Evolutionary conservation across 2,797 vertebrate genomes (phyloP).

Genomic region (Falco peregrinus): DNA sequence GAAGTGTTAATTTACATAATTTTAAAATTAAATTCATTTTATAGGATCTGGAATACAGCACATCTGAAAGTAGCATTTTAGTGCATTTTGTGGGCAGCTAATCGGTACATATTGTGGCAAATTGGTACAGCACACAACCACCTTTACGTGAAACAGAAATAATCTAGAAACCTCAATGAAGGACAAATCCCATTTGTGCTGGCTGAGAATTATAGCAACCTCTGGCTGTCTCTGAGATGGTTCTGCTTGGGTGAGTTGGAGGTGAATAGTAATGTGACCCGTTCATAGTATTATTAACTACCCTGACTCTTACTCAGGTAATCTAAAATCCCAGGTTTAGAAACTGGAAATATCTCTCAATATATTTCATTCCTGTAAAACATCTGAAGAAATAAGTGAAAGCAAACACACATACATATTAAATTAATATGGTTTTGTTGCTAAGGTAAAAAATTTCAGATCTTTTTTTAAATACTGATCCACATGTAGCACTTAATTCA

Average conservation of each 20-base stretch:
- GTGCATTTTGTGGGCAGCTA: not conserved
- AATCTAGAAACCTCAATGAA: not conserved
- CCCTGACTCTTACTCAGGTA: not conserved
- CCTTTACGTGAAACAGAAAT: not conserved
- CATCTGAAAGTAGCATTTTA: not conserved
- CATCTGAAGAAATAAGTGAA: constrained; percentile 12
- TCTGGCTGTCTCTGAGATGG: not conserved
- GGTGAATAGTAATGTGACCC: not conserved
- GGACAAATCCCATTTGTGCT: not conserved
- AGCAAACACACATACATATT: not conserved
- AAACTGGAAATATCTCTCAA: not conserved
- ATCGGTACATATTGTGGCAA: not conserved
- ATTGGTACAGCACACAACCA: not conserved
- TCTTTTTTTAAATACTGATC: not conserved
- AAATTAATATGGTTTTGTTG: constrained; percentile 45
- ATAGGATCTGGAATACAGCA: not conserved
- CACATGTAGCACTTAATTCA: not conserved
- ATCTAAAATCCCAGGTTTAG: not conserved
- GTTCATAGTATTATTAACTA: not conserved
- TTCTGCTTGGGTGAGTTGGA: not conserved
- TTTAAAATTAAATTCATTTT: not conserved
- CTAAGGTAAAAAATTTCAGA: constrained; percentile 42
- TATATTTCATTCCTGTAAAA: not conserved
- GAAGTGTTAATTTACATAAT: not conserved
- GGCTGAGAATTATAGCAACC: not conserved